Evolutionary conservation across 92 coral and sea anemone species (phyloP).

Genomic region (Paramuricea clavata): DNA sequence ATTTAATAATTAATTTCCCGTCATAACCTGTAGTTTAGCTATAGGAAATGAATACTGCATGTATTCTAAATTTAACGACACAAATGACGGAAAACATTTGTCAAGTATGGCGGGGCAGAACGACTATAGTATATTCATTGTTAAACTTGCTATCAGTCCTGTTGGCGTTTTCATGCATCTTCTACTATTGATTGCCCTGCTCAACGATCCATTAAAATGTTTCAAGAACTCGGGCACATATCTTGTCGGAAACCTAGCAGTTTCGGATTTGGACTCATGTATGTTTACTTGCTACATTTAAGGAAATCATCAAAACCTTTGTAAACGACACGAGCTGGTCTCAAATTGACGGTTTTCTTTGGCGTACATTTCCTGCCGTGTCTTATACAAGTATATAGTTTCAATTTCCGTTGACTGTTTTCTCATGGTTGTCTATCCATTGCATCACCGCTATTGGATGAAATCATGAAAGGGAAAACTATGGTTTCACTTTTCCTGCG

Average conservation of each 20-base stretch:
- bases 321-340: too few species aligned
- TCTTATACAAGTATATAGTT: background rate
- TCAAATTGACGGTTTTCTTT: too few species aligned
- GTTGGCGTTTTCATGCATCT: background rate
- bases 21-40: too few species aligned
- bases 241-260: background rate
- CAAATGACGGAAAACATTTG: background rate
- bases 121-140: too few species aligned
- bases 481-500: background rate
- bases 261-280: slow-evolving; percentile 3
- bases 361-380: background rate
- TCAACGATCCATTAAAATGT: slow-evolving; percentile 30
- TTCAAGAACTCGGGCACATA: slow-evolving; percentile 10
- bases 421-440: background rate
- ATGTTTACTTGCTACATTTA: too few species aligned
- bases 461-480: background rate
- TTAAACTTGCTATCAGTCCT: background rate
- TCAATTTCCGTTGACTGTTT: slow-evolving; percentile 9
- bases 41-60: too few species aligned
- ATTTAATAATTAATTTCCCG: too few species aligned
- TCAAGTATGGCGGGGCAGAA: too few species aligned
- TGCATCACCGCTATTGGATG: background rate
- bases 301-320: too few species aligned
- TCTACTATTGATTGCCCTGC: background rate
- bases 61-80: background rate